Evolutionary conservation across 2,888 invertebrate genomes (phyloP), one percentile per base, ranked within the genome.

Genomic region (Omphaloscelis lunosa): DNA sequence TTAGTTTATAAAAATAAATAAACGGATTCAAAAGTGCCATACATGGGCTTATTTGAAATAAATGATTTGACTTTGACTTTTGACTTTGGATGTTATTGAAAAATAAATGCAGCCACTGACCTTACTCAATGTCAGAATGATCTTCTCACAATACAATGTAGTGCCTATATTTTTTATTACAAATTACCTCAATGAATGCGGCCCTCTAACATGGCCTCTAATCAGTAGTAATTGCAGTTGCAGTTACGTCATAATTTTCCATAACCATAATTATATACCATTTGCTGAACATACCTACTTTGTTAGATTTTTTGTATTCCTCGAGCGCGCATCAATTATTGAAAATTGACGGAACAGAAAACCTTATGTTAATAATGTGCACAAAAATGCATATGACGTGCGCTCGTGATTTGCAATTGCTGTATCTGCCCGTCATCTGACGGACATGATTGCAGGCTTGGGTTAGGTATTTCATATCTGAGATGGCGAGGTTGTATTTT

Each of bases 111-210:
- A 23, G 5, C 9, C 15, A 8, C 15, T 9, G 2, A 34, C 29
- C 12, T 29, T 53, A 12, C 8, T 59, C 41, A 56, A 34, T 48
- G 45, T 63, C 45, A 63, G 45, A 56, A 27, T 34, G 15, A 62
- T 34, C 2, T 48, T 27, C 48, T 8, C 51, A 53, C 41, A 34
- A 67, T 20, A 61, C 29, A 72, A 20, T 23, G 17, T 12, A 23
- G 59, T 51, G 74, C 2, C 20, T n/a, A 72, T 4, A n/a, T 27
- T 56, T 45, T 45, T 34, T 45, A 53, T 61, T 17, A 48, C 15
- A 39, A 75, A 65, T 75, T 56, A 76, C 20, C 20, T 29, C 20
- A n/a, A 75, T 61, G 5, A 20, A 6, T 41, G 5, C 15, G 2
- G 4, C 11, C 15, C 20, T 20, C 20, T 23, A n/a, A 15, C 29